Percentiles rank a stretch among this genome's conserved stretches.
Evolutionary conservation across 2,888 invertebrate species (phyloP).

Genomic region (Melanophora roralis): DNA sequence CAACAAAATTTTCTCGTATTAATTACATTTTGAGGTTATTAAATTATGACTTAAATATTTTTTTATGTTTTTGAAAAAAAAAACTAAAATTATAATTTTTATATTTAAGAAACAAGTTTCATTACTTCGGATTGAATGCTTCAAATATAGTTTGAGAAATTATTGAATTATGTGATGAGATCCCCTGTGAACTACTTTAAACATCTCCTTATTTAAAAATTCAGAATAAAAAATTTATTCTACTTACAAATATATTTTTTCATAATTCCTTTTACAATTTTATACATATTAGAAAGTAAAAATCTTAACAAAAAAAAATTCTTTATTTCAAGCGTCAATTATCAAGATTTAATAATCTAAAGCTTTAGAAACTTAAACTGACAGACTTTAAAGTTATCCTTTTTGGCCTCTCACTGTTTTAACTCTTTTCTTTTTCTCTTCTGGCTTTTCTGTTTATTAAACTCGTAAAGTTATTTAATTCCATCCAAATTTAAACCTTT

Average conservation of each 20-base stretch:
- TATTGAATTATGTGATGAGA: too few species aligned
- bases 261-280: not conserved
- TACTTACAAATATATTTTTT: too few species aligned
- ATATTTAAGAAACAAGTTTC: not conserved
- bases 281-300: not conserved
- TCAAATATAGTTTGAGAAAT: too few species aligned
- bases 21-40: not conserved
- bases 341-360: slow-evolving; percentile 20
- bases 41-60: slow-evolving; percentile 12
- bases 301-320: not conserved
- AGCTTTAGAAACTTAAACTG: slow-evolving; percentile 28
- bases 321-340: slow-evolving; percentile 23
- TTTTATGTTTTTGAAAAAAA: not conserved
- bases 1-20: not conserved
- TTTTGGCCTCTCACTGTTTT: not conserved
- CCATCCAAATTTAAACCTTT: slow-evolving; percentile 27
- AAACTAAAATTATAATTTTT: not conserved
- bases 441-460: not conserved
- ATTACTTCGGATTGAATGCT: not conserved
- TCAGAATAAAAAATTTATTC: too few species aligned
- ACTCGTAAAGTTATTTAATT: slow-evolving; percentile 23
- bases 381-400: slow-evolving; percentile 22
- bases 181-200: too few species aligned
- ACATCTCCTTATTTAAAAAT: too few species aligned
- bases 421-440: not conserved